Base-by-base conservation (phyloP, 2,888 invertebrate species). In the Sesamia inferens region DNA sequence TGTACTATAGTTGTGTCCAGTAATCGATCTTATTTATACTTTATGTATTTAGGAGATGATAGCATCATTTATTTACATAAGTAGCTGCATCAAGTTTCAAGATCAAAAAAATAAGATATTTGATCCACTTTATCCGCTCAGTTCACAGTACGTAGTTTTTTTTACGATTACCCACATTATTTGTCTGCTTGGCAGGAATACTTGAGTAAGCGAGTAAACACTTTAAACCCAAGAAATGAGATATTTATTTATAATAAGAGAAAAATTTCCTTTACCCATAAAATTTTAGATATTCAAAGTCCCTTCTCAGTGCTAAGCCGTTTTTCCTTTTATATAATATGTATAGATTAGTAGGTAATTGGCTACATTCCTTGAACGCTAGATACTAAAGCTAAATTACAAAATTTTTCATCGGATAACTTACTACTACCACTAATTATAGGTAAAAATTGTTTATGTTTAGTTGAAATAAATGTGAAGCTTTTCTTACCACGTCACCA, bases 401-500 rank as follows among this genome's bases (percentile, higher is more conserved):
- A 51, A 19, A 5, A 16, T 48, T 48, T 5, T 14, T 47, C 5
- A 47, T 0, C 14, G 14, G 47, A 47, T 48, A 48, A 48, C 48
- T 48, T 48, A 48, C 6, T 16, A 48, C 48, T 48, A 6, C 6
- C 6, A 48, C 48, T 57, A 57, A 57, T 8, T 10, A 58, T 10
- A 24, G 16, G 14, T 39, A 47, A 19, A 0, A 16, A 5, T 39
- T 62, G 31, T 19, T 42, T 71, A 24, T 19, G 10, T 31, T 16
- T 48, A n/a, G 14, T n/a, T 31, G 13, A 51, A 16, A 7, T n/a
- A 47, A 54, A 47, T 13, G 6, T 59, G 39, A 39, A 42, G 16
- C 5, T 58, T 65, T 44, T 77, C 47, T 84, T 91, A 97, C 97
- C 93, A 93, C 88, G 78, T 94, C 93, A 74, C 97, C 97, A 61